phyloP scores from a whole-genome alignment of 2,113 vertebrate genomes.

The Nothoprocta perdicaria region DNA sequence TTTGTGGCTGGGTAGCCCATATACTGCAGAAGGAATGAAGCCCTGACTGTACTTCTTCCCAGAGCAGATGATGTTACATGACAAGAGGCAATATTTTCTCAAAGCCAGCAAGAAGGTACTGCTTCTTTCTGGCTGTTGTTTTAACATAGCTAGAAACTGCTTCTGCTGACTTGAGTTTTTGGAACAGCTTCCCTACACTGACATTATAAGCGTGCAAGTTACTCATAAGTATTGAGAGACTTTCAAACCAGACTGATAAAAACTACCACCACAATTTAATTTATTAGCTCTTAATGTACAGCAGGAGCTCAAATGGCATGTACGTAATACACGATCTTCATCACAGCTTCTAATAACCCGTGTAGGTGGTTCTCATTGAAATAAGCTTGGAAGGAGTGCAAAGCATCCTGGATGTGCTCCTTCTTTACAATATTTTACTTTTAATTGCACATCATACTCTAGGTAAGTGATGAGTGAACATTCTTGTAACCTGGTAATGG shows the following conservation, averaged over 20 bases:
- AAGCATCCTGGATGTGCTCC: not conserved
- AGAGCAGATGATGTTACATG: not conserved
- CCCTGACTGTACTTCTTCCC: not conserved
- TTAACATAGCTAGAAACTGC: not conserved
- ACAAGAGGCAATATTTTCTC: not conserved
- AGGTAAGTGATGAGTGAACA: slow-evolving; percentile 28
- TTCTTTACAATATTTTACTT: slow-evolving; percentile 38
- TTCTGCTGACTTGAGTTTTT: not conserved
- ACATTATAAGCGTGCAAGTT: not conserved
- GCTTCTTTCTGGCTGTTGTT: not conserved
- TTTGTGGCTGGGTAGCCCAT: not conserved
- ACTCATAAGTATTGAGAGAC: not conserved
- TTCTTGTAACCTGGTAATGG: not conserved
- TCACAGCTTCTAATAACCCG: slow-evolving; percentile 13
- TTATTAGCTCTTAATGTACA: not conserved
- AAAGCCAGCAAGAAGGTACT: not conserved
- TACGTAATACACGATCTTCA: not conserved
- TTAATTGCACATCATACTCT: slow-evolving; percentile 62
- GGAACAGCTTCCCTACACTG: not conserved
- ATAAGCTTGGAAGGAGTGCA: slow-evolving; percentile 16
- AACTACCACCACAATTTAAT: not conserved
- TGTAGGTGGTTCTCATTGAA: slow-evolving; percentile 33
- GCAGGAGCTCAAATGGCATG: not conserved
- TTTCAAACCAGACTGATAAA: not conserved
- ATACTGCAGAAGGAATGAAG: not conserved